Base-by-base conservation (phyloP, 2,888 invertebrate genomes). In the Tinea trinotella region DNA sequence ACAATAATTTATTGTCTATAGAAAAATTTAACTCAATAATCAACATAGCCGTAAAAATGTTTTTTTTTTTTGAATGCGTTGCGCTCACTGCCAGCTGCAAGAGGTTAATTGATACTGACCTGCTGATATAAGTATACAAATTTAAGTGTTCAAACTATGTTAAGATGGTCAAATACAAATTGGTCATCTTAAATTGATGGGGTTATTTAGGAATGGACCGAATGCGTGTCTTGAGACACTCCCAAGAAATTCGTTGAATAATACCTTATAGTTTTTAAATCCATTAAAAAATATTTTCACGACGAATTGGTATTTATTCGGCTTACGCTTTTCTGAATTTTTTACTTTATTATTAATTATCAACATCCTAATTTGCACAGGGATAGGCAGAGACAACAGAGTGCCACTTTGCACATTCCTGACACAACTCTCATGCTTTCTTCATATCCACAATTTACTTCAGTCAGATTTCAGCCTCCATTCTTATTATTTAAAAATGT, bases 41-140 rank as follows among this genome's bases (percentile, higher is more conserved):
- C 30, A 30, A 30, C 30, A n/a, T 7, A 7, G n/a, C n/a, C 30
- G 30, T 30, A 30, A 30, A 30, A 22, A 30, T 10, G 40, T 40
- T 40, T 40, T 15, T 40, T 40, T 40, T 40, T 40, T 15, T 40
- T 40, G 40, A 13, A 40, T 13, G 40, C 40, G 40, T 40, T 40
- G 40, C 40, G 40, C 40, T 40, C 40, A 30, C 30, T n/a, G 2
- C 40, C 40, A 40, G 40, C 40, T 40, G 40, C 40, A 40, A 40
- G 40, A 40, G 40, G 40, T 40, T 40, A 40, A 40, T 40, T 40
- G 13, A 40, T 3, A 40, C 12, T 40, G 40, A 40, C 40, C 40
- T 15, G 15, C 12, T 7, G n/a, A 6, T 40, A 40, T 40, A n/a
- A 40, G 7, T 12, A n/a, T 13, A 40, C 40, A 40, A 40, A 40